These are phyloP conservation scores for Scaptomyza reducta DNA, from an alignment of 2,888 invertebrate genomes.

Conservation along the genomic window DNA sequence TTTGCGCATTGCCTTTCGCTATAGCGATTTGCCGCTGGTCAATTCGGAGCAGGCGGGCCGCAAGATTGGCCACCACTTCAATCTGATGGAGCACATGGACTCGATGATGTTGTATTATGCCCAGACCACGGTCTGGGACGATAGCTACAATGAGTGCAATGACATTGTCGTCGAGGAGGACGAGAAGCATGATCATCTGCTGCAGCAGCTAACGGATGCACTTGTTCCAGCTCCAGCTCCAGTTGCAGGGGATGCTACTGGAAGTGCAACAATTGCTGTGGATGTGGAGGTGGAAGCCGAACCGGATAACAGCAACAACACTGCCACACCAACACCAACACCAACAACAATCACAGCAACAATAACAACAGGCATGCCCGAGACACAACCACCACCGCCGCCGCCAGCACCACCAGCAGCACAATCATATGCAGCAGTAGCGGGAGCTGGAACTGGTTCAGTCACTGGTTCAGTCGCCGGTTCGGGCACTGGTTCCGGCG, in stretches of 20 bases:
- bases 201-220: not conserved
- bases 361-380: slow-evolving; percentile 8
- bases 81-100: slow-evolving; percentile 90
- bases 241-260: not conserved
- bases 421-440: slow-evolving; percentile 7
- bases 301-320: slow-evolving; percentile 15
- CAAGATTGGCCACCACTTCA: slow-evolving; percentile 91
- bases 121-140: slow-evolving; percentile 85
- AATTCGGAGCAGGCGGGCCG: slow-evolving; percentile 85
- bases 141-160: slow-evolving; percentile 49
- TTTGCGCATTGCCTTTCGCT: slow-evolving; percentile 96
- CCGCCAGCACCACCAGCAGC: slow-evolving; percentile 6
- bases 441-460: slow-evolving; percentile 4
- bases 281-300: not conserved
- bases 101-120: slow-evolving; percentile 86
- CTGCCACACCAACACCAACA: slow-evolving; percentile 38
- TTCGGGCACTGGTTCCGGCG: not conserved
- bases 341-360: slow-evolving; percentile 20
- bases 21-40: slow-evolving; percentile 89
- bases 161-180: slow-evolving; percentile 55
- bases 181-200: slow-evolving; percentile 12
- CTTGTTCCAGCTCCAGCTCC: not conserved
- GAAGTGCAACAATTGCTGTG: not conserved
- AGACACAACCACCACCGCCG: slow-evolving; percentile 20
- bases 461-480: too few species aligned